A percentile compares a stretch with the other conserved stretches of the same genome.
Evolutionary conservation across 2,797 vertebrate species (phyloP).

Genomic region (Melanotaenia pygmaea): DNA sequence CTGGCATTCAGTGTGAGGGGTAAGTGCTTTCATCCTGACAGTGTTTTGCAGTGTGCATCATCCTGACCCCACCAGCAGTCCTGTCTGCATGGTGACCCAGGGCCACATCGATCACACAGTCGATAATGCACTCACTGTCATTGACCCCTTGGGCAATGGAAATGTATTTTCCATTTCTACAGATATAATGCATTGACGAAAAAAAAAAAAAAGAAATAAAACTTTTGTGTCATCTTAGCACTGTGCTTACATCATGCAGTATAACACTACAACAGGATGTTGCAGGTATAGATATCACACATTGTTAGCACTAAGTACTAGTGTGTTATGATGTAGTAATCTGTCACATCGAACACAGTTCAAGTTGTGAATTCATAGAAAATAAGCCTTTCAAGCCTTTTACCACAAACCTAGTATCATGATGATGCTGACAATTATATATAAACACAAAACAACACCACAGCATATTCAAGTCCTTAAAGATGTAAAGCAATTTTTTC

Average conservation of each 20-base stretch:
- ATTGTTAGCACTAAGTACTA: background rate
- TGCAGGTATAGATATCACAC: background rate
- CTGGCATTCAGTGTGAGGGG: background rate
- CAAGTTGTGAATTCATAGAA: background rate
- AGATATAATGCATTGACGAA: conserved; percentile 37
- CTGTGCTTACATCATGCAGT: background rate
- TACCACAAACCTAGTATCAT: background rate
- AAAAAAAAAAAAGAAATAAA: background rate
- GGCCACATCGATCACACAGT: conserved; percentile 62
- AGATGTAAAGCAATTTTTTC: background rate
- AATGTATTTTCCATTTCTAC: conserved; percentile 60
- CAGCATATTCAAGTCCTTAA: background rate
- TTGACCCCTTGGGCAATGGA: conserved; percentile 45
- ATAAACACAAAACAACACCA: background rate
- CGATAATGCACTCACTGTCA: conserved; percentile 61
- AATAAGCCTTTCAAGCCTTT: background rate
- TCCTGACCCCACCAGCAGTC: conserved; percentile 14
- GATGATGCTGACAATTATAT: background rate
- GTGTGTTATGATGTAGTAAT: background rate
- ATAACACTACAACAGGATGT: background rate
- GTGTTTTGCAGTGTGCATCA: conserved; percentile 33
- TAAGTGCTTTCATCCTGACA: conserved; percentile 24
- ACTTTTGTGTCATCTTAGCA: conserved; percentile 1
- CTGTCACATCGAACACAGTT: background rate
- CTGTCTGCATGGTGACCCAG: conserved; percentile 55